Base-by-base conservation (phyloP, 2,113 vertebrate species). In the Grallaria varia region DNA sequence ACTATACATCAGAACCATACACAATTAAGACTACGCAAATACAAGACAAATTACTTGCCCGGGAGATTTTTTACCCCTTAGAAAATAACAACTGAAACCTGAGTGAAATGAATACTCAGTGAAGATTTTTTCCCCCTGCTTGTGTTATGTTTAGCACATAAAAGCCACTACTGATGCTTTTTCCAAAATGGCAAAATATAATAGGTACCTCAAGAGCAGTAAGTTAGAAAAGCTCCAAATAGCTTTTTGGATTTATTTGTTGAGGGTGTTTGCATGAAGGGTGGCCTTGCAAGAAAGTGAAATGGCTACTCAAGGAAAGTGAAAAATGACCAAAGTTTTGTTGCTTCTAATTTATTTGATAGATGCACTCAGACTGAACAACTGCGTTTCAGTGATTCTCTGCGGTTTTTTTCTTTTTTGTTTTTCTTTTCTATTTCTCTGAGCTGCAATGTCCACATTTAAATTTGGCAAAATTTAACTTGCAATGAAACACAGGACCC, bases 321-420 rank as follows among this genome's bases (percentile, higher is more conserved):
- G 78, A 94, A 94, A 94, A 90, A 92, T 74, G 35, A 87, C 31
- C 28, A 9, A 73, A 88, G 23, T 50, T 79, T 53, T 80, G 71
- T 20, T 63, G 50, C 18, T 90, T 83, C 67, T 90, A 90, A 94
- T 90, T 82, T 82, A 91, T 85, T 89, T 93, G 92, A 93, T 42
- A 79, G 62, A 87, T 90, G 39, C 10, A 30, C n/a, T 93, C 49
- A 80, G 63, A 69, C 33, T 68, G 55, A 68, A 56, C 14, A 85
- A 37, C 52, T 21, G 22, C 4, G 3, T 68, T 91, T 83, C 66
- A n/a, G 28, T 28, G 35, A 59, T 67, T 58, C 53, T 64, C 28
- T 6, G 2, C 0, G n/a, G n/a, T n/a, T n/a, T n/a, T n/a, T n/a
- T n/a, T n/a, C n/a, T n/a, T n/a, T 35, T 44, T 25, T 35, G 12